Evolutionary conservation across 2,113 vertebrate genomes (phyloP), one percentile per base, ranked within the genome.

Genomic region (Hippocampus mohnikei): DNA sequence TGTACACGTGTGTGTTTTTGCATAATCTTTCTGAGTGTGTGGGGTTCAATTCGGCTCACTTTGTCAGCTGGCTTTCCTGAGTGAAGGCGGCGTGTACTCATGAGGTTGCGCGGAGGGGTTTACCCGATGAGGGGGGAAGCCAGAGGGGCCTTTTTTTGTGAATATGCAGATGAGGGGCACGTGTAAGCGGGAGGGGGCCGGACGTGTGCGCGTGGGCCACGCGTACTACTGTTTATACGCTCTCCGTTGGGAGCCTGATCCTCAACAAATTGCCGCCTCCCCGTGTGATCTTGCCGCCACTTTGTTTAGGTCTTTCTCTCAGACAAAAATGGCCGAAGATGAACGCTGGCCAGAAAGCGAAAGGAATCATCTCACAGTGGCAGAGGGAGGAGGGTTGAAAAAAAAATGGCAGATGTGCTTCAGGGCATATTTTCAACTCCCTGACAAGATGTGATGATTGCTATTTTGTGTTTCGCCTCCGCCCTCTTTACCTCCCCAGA

Each of bases 391-490:
- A 69, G 73, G 56, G 58, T 33, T 60, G 15, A 33, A 7, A 79
- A 50, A 67, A 77, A 77, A 78, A 81, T 81, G 77, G 78, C 76
- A 84, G 76, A 71, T 80, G 75, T 77, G 89, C 90, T 92, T 85
- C 81, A 74, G 90, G 91, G 87, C 83, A 88, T 90, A 90, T 93
- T 92, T 92, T 92, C 86, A 94, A 93, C 89, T 91, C 86, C 88
- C 90, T 93, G 93, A 94, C 93, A 91, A 92, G 94, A 94, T 85
- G 92, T 93, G 93, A 95, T 94, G 94, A 95, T 94, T 94, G 93
- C 93, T 92, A 90, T 91, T 90, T 92, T 83, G 78, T 82, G 84
- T 83, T 82, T 69, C 18, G 84, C 81, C 81, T 65, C 88, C 90
- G 86, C 92, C 90, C 91, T 33, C 86, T 86, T 85, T 89, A 89